Evolutionary conservation across 2,888 invertebrate species (phyloP), one percentile per base, ranked within the genome.

Genomic region (Fragum sueziense): DNA sequence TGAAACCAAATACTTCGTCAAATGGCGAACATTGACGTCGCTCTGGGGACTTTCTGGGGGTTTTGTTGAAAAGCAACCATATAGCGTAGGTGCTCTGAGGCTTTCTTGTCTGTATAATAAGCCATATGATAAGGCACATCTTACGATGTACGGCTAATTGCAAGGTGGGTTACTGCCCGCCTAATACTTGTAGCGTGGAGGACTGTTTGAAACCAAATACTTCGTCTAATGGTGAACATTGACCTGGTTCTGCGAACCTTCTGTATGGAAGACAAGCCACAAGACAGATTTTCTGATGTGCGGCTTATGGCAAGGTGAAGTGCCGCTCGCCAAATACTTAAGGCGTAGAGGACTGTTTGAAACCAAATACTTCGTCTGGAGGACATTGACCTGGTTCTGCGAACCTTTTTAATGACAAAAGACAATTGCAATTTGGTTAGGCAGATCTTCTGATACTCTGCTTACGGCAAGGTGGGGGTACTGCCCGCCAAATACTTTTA

Each of bases 361-460:
- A 20, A 62, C 61, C 62, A 6, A 51, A 70, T 33, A 22, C 37
- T n/a, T 3, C 29, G 14, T 3, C 65, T 14, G 67, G 34, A 51
- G 73, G 73, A n/a, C n/a, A n/a, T n/a, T n/a, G n/a, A n/a, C n/a
- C n/a, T n/a, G n/a, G n/a, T n/a, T n/a, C n/a, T n/a, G n/a, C n/a
- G n/a, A n/a, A n/a, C n/a, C n/a, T n/a, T n/a, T n/a, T n/a, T n/a
- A n/a, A n/a, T n/a, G n/a, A n/a, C n/a, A n/a, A n/a, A n/a, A n/a
- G n/a, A n/a, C n/a, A n/a, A n/a, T n/a, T n/a, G n/a, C n/a, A n/a
- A n/a, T n/a, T n/a, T n/a, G n/a, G n/a, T n/a, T n/a, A n/a, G n/a
- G n/a, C n/a, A n/a, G n/a, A n/a, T n/a, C n/a, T n/a, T n/a, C n/a
- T 91, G 91, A 90, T 91, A 90, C 69, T 84, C 80, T 7, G 85